These are phyloP conservation scores for Cephalopachus bancanus DNA, from an alignment of 2,797 vertebrate species.

Conservation along the genomic window DNA sequence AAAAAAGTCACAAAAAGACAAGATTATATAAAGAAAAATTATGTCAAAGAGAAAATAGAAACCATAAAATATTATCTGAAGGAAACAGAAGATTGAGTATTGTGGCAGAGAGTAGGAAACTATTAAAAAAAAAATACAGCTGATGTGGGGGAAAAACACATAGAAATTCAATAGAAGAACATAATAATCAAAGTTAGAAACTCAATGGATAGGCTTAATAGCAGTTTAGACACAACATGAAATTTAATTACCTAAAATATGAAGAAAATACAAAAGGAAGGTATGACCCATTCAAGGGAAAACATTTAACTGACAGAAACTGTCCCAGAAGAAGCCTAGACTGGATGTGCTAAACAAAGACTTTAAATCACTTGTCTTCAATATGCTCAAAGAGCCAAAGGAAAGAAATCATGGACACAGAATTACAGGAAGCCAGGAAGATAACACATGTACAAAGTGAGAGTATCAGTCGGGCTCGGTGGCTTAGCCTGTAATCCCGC, in stretches of 20 bases:
- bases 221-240: background rate
- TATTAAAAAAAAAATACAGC: background rate
- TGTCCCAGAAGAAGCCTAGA: background rate
- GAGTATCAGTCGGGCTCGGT: background rate
- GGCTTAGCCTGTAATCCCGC: too few species aligned
- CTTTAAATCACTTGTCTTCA: conserved; percentile 7
- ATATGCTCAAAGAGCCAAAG: background rate
- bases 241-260: conserved; percentile 22
- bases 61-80: background rate
- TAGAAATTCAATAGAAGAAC: background rate
- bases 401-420: conserved; percentile 11
- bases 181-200: conserved; percentile 16
- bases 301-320: background rate
- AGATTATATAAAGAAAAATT: background rate
- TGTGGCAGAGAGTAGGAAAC: background rate
- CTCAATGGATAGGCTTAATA: background rate
- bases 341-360: background rate
- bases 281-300: background rate
- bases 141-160: background rate
- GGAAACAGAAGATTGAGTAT: background rate
- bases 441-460: background rate
- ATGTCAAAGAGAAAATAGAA: background rate
- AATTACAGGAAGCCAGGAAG: conserved; percentile 27
- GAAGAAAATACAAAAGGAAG: conserved; percentile 28
- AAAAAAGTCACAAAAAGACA: background rate